A percentile compares a stretch with the other conserved stretches of the same genome.
These are phyloP conservation scores for Opisthocomus hoazin DNA, from an alignment of 2,113 vertebrate species.

Conservation along the genomic window DNA sequence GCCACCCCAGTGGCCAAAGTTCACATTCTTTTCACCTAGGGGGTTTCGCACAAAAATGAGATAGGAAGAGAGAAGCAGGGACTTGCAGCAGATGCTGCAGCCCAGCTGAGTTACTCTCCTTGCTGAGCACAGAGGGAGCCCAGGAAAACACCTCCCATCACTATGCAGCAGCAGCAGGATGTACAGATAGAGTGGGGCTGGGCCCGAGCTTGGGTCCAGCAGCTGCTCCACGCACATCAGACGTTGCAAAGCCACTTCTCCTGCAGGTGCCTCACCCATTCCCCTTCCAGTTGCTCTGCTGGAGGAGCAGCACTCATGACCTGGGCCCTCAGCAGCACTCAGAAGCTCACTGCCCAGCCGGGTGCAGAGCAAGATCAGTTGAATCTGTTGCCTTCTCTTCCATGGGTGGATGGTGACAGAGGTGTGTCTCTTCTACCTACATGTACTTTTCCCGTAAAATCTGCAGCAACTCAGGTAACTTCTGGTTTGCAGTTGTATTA, in stretches of 20 bases:
- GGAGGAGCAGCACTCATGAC: neutral
- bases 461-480: neutral
- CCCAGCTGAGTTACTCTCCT: neutral
- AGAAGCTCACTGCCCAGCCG: neutral
- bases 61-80: neutral
- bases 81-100: neutral
- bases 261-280: neutral
- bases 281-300: neutral
- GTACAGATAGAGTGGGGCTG: no score
- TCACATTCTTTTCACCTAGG: neutral
- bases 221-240: accelerated
- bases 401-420: accelerated
- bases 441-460: neutral
- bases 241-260: neutral
- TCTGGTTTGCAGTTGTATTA: neutral
- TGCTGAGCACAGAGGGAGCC: neutral
- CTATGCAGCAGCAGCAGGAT: neutral
- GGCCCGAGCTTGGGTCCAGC: neutral
- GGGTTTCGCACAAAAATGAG: neutral
- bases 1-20: neutral
- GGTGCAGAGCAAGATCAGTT: neutral
- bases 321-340: neutral
- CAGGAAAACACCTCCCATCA: accelerated
- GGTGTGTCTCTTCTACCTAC: neutral
- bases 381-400: neutral